Evolutionary conservation across 2,888 invertebrate genomes (phyloP).

Genomic region (Tromatobia lineatoria): DNA sequence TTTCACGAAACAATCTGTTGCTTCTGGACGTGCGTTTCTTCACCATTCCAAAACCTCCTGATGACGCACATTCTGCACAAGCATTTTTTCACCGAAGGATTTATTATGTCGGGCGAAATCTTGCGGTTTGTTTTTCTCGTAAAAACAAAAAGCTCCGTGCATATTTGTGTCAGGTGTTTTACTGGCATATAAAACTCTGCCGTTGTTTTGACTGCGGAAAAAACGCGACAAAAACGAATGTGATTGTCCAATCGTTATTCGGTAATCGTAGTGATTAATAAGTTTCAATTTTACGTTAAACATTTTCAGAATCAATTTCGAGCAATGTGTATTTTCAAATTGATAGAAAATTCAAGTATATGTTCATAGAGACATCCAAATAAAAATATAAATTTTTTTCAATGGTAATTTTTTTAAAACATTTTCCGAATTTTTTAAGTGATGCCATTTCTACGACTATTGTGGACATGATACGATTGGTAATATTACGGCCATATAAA

Average conservation of each 20-base stretch:
- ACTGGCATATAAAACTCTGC: not conserved
- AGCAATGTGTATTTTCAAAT: too few species aligned
- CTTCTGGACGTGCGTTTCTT: constrained; percentile 29
- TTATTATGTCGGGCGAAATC: constrained; percentile 13
- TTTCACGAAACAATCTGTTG: constrained; percentile 51
- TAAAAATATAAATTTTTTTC: too few species aligned
- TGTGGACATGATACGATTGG: too few species aligned
- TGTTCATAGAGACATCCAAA: too few species aligned
- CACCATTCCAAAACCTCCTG: constrained; percentile 41
- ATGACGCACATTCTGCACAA: constrained; percentile 21
- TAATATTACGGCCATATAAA: too few species aligned
- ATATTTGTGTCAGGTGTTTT: not conserved
- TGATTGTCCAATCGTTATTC: too few species aligned
- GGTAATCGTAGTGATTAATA: not conserved
- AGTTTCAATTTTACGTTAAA: too few species aligned
- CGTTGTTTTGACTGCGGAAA: not conserved
- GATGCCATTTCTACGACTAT: too few species aligned
- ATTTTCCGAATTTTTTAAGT: too few species aligned
- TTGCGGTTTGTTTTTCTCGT: constrained; percentile 30
- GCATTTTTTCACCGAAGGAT: not conserved
- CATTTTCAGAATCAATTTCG: too few species aligned
- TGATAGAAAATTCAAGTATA: too few species aligned
- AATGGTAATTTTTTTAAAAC: too few species aligned
- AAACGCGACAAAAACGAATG: not conserved
- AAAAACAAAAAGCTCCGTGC: not conserved